Evolutionary conservation across 2,888 invertebrate species (phyloP).

Genomic region (Athalia rosae): DNA sequence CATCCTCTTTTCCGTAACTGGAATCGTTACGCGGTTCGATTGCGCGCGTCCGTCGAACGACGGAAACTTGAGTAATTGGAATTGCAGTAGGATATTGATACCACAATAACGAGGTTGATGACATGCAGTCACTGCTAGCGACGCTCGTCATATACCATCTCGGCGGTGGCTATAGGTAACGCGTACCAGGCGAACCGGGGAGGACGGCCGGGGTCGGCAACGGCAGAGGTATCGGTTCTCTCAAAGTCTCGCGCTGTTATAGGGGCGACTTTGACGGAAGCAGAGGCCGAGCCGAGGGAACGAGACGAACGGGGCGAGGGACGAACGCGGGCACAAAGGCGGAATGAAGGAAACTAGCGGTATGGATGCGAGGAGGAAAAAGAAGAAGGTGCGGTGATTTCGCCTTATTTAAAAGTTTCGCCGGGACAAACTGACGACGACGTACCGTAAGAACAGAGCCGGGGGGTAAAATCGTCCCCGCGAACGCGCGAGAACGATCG

Average conservation of each 20-base stretch:
- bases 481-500: slow-evolving; percentile 40
- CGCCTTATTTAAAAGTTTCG: slow-evolving; percentile 70
- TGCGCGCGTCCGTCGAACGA: slow-evolving; percentile 21
- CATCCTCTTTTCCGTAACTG: slow-evolving; percentile 19
- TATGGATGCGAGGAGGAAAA: slow-evolving; percentile 30
- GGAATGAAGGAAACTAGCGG: slow-evolving; percentile 30
- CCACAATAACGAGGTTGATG: slow-evolving; percentile 62
- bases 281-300: not conserved
- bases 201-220: slow-evolving; percentile 21
- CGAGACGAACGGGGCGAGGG: slow-evolving; percentile 10
- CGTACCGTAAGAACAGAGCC: slow-evolving; percentile 19
- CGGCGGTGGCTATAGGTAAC: not conserved
- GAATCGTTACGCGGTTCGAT: slow-evolving; percentile 40
- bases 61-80: slow-evolving; percentile 58
- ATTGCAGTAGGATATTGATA: slow-evolving; percentile 61
- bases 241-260: slow-evolving; percentile 35
- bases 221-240: slow-evolving; percentile 34
- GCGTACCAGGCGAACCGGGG: too few relatives aligned
- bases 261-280: slow-evolving; percentile 13
- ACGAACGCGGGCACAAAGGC: slow-evolving; percentile 32
- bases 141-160: slow-evolving; percentile 21
- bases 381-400: slow-evolving; percentile 60
- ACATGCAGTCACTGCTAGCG: slow-evolving; percentile 54
- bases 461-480: slow-evolving; percentile 7
- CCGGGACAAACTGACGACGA: slow-evolving; percentile 20